Conservation (phyloP, 2,113 vertebrate genomes). For the Percopsis transmontana region DNA sequence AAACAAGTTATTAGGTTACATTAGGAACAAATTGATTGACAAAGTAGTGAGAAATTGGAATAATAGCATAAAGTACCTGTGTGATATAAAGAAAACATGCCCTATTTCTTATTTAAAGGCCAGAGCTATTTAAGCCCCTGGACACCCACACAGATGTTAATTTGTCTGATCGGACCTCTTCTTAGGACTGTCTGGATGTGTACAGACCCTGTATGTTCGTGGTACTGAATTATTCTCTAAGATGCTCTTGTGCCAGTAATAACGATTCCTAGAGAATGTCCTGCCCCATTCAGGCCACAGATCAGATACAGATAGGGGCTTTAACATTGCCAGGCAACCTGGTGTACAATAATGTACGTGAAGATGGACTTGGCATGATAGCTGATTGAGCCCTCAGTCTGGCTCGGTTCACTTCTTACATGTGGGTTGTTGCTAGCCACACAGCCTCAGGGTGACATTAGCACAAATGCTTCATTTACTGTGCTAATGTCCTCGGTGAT, state of each 20-base stretch:
- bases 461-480: constrained; percentile 24
- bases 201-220: neutral
- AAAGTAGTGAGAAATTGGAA: too few relatives aligned
- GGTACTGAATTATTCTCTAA: constrained; percentile 13
- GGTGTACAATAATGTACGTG: constrained; percentile 31
- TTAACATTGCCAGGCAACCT: constrained; percentile 40
- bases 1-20: too few relatives aligned
- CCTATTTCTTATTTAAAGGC: too few relatives aligned
- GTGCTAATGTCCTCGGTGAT: constrained; percentile 13
- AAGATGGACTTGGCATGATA: constrained; percentile 33
- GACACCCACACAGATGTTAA: too few relatives aligned
- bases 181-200: too few relatives aligned
- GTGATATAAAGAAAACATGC: too few relatives aligned
- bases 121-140: too few relatives aligned
- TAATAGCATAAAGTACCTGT: too few relatives aligned
- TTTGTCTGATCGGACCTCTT: too few relatives aligned
- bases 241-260: constrained; percentile 10
- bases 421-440: constrained; percentile 4
- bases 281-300: constrained; percentile 22
- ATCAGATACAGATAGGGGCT: constrained; percentile 18
- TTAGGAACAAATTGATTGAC: too few relatives aligned
- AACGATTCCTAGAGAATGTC: constrained; percentile 20
- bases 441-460: constrained; percentile 20
- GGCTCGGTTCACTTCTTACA: neutral
- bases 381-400: constrained; percentile 20